Percentiles rank a stretch among this genome's conserved stretches.
phyloP scores from a whole-genome alignment of 2,797 vertebrate genomes.

The Pseudocheirus occidentalis region DNA sequence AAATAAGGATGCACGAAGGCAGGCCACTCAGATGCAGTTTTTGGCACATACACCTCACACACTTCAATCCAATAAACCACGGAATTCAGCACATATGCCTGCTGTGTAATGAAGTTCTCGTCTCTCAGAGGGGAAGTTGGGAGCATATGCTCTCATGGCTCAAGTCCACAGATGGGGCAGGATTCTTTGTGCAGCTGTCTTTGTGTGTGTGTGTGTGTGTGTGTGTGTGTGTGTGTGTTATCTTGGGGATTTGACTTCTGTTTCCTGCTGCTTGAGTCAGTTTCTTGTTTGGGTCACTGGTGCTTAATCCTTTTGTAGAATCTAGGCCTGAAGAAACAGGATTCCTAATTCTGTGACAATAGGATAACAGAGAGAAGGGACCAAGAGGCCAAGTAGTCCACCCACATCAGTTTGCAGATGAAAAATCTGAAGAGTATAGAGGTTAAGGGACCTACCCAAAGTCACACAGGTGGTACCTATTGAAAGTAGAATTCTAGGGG shows the following conservation, averaged over 20 bases:
- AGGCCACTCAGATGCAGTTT: constrained; percentile 28
- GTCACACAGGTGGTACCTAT: neutral
- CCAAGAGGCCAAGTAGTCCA: neutral
- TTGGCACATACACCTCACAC: neutral
- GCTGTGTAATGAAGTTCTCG: neutral
- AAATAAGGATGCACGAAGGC: constrained; percentile 1
- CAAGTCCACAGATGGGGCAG: neutral
- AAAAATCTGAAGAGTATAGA: neutral
- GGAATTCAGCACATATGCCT: constrained; percentile 9
- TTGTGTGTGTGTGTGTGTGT: neutral
- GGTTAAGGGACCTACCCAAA: neutral
- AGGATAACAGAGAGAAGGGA: neutral
- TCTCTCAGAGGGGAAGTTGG: neutral
- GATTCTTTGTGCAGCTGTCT: neutral
- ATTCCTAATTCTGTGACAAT: neutral
- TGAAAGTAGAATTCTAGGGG: neutral
- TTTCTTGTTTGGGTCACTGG: neutral
- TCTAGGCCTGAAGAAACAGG: neutral
- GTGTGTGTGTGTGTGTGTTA: too few relatives aligned
- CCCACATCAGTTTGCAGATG: neutral
- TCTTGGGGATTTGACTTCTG: neutral
- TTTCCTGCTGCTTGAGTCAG: neutral
- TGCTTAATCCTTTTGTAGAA: constrained; percentile 2
- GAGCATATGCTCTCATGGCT: neutral
- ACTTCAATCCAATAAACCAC: constrained; percentile 1